Evolutionary conservation across 2,113 vertebrate species (phyloP).

Genomic region (human (Homo sapiens)): GRCh38 chr11:70515001-70515500

Average conservation of each 20-base stretch:
- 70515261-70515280: background rate
- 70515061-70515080: background rate
- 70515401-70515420: background rate
- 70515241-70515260: background rate
- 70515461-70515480: background rate
- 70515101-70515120: background rate
- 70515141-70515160: background rate
- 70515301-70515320: background rate
- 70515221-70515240: background rate
- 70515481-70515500: background rate
- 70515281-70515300: background rate
- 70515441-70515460: background rate
- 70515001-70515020: too few relatives aligned
- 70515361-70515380: background rate
- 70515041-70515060: background rate
- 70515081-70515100: background rate
- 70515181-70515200: background rate
- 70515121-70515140: background rate
- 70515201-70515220: too few relatives aligned
- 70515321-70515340: background rate
- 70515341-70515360: background rate
- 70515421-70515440: too few relatives aligned
- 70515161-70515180: background rate
- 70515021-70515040: too few relatives aligned
- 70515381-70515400: background rate